Percentiles rank a stretch among this genome's conserved stretches.
Conservation (phyloP, 2,888 invertebrate species). For the Campaea margaritaria region DNA sequence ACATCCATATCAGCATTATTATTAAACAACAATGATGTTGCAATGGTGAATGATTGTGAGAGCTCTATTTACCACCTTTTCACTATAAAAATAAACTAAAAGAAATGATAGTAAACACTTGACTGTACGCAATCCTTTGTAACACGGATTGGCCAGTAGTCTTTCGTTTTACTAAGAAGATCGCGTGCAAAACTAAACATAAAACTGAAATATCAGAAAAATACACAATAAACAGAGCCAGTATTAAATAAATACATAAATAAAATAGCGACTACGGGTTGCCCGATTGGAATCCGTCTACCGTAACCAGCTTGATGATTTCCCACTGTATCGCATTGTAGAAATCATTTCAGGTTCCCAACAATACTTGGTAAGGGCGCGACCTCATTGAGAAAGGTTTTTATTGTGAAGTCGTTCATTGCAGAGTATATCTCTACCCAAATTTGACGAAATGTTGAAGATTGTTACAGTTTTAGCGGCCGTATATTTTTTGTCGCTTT, state of each 20-base stretch:
- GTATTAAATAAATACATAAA: constrained; percentile 14
- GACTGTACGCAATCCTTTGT: too few relatives aligned
- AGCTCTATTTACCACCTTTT: too few relatives aligned
- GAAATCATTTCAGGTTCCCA: constrained; percentile 47
- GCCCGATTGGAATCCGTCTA: constrained; percentile 54
- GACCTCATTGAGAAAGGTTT: constrained; percentile 50
- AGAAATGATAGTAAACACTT: too few relatives aligned
- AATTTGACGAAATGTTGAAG: constrained; percentile 44
- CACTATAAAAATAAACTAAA: too few relatives aligned
- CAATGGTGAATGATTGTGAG: too few relatives aligned
- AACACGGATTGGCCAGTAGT: too few relatives aligned
- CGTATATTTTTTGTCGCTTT: constrained; percentile 54
- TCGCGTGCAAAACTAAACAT: too few relatives aligned
- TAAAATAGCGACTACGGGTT: constrained; percentile 31
- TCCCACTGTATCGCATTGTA: constrained; percentile 51
- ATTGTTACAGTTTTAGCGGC: constrained; percentile 38
- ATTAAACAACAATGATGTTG: too few relatives aligned
- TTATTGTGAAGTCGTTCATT: constrained; percentile 53
- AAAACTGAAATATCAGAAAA: too few relatives aligned
- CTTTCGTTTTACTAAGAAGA: too few relatives aligned
- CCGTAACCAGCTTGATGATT: constrained; percentile 54
- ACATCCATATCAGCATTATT: too few relatives aligned
- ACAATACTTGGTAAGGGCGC: constrained; percentile 38
- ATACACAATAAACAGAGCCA: too few relatives aligned
- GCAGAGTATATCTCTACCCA: constrained; percentile 44